A percentile compares a stretch with the other conserved stretches of the same genome.
These are phyloP conservation scores for Limenitis camilla DNA, from an alignment of 2,888 invertebrate species.

Conservation along the genomic window DNA sequence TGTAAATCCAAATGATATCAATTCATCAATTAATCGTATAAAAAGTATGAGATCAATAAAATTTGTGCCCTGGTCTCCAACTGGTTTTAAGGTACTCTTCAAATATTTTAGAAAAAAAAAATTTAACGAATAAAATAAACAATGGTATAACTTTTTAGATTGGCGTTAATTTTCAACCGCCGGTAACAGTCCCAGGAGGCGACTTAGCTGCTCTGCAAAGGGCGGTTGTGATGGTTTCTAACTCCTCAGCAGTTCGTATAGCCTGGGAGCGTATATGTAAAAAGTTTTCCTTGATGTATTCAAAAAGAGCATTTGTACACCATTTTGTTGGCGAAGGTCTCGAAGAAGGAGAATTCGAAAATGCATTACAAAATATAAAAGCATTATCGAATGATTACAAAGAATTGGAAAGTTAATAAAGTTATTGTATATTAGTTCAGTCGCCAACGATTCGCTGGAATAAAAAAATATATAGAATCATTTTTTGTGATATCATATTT, in stretches of 20 bases:
- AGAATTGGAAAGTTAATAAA: constrained; percentile 72
- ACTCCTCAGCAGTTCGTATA: constrained; percentile 83
- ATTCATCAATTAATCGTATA: constrained; percentile 80
- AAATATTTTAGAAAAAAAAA: no score
- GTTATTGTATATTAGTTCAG: background rate
- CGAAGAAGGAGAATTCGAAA: constrained; percentile 79
- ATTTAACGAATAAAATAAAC: no score
- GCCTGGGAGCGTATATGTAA: constrained; percentile 86
- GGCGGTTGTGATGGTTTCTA: constrained; percentile 89
- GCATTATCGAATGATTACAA: constrained; percentile 79
- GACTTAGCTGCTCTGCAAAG: constrained; percentile 83
- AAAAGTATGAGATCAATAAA: constrained; percentile 80
- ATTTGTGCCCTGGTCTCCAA: constrained; percentile 89
- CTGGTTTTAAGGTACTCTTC: constrained; percentile 86
- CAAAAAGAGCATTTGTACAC: constrained; percentile 90
- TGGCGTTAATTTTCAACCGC: constrained; percentile 84
- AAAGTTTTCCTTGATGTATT: constrained; percentile 88
- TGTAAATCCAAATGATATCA: constrained; percentile 81
- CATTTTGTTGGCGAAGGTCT: constrained; percentile 86
- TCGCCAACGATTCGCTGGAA: no score
- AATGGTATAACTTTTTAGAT: constrained; percentile 66
- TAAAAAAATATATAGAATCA: background rate
- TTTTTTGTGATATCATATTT: background rate
- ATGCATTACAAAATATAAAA: constrained; percentile 76
- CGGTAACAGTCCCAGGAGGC: constrained; percentile 83